phyloP scores from a whole-genome alignment of 2,888 invertebrate genomes.

The Amiota mariae region DNA sequence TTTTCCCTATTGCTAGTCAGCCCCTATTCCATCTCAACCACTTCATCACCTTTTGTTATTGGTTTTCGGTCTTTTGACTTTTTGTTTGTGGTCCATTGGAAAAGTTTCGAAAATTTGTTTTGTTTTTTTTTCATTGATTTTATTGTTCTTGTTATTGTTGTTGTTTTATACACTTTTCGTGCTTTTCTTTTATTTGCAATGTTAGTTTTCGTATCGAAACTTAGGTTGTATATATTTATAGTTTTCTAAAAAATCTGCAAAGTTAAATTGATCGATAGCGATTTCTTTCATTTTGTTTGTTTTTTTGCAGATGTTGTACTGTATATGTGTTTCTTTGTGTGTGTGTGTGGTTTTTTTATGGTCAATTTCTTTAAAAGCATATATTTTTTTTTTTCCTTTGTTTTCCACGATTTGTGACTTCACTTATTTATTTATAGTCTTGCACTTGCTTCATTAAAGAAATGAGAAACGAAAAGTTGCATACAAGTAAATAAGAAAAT shows the following conservation, averaged over 20 bases:
- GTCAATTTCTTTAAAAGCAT: constrained; percentile 16
- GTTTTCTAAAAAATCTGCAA: constrained; percentile 25
- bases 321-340: too few species aligned
- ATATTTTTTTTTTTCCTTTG: constrained; percentile 26
- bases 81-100: constrained; percentile 18
- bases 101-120: constrained; percentile 33
- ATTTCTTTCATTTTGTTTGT: constrained; percentile 12
- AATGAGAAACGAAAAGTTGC: too few species aligned
- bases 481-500: too few species aligned
- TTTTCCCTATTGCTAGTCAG: not conserved
- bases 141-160: not conserved
- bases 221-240: constrained; percentile 17
- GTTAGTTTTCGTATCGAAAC: not conserved
- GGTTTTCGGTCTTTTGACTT: constrained; percentile 21
- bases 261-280: constrained; percentile 33
- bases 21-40: too few species aligned
- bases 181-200: constrained; percentile 23
- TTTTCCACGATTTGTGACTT: not conserved
- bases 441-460: too few species aligned
- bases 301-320: not conserved
- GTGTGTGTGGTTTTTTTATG: constrained; percentile 6
- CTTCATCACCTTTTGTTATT: not conserved
- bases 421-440: constrained; percentile 8
- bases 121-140: constrained; percentile 33
- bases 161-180: too few species aligned